Base-by-base conservation (phyloP, 1,140 invertebrate species). In the Drosophila equinoxialis region DNA sequence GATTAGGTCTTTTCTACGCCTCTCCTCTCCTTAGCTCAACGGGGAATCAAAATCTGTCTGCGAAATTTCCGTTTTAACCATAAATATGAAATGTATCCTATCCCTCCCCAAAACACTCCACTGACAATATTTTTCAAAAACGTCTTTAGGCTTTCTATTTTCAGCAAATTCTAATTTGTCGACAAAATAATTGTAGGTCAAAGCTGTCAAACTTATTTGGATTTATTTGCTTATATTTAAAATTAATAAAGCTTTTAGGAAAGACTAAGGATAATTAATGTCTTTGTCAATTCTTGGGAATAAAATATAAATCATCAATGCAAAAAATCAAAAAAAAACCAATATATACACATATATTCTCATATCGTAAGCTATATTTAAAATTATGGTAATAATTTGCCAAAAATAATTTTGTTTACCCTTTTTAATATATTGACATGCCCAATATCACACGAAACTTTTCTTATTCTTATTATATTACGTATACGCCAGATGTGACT, bases 401-500 rank as follows among this genome's bases (percentile, higher is more conserved):
- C 17, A 17, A 2, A 51, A 30, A 51, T 0, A 17, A 48, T 8
- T 48, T 20, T 20, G 45, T 48, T 8, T 48, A 48, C 14, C 45
- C 17, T 17, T 45, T 45, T 20, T 45, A 10, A 10, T 45, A 45
- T 20, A 48, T 20, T 48, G 45, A 48, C 45, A 48, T 48, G 45
- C 14, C 45, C 45, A 23, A 51, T 23, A 51, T 51, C 17, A 11
- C 17, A 51, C 17, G 13, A 51, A 23, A 30, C 7, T 48, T 20
- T 48, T 48, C 45, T 20, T 48, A 48, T 26, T 26, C 23, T 3
- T 51, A 51, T 51, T 51, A 20, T 51, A 20, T 51, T 51, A 51
- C 60, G 65, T 48, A 81, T 81, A 81, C 70, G 71, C 65, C 68
- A 68, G 61, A 66, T 81, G 59, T 48, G 69, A 30, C 42, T 37